Evolutionary conservation across 1,140 invertebrate species (phyloP).

Genomic region (Ericerus pela): DNA sequence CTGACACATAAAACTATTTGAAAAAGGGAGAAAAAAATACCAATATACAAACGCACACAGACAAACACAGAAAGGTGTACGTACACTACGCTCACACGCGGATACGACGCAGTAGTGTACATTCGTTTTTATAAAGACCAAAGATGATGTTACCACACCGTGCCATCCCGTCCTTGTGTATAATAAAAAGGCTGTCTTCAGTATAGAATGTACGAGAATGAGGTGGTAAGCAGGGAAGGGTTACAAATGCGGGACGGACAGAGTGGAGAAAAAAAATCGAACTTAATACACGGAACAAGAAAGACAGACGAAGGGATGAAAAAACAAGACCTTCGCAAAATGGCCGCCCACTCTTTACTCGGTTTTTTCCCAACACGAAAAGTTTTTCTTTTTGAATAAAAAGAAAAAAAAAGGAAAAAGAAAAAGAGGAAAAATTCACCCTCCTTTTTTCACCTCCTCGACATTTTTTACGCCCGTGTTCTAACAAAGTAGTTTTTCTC

Average conservation of each 20-base stretch:
- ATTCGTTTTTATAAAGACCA: neutral
- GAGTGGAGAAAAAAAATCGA: conserved; percentile 17
- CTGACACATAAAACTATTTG: neutral
- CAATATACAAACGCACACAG: neutral
- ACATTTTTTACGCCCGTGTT: too few species aligned
- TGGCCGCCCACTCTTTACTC: conserved; percentile 20
- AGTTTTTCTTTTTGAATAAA: conserved; percentile 18
- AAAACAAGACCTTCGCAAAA: conserved; percentile 22
- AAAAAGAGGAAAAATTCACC: too few species aligned
- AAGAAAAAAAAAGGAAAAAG: too few species aligned
- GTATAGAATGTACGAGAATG: too few species aligned
- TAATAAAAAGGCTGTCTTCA: neutral
- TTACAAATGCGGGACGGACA: neutral
- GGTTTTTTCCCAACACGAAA: conserved; percentile 23
- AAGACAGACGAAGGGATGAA: conserved; percentile 13
- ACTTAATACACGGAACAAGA: conserved; percentile 13
- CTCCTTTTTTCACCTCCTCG: too few species aligned
- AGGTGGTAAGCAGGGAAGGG: neutral
- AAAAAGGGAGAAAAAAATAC: too few species aligned
- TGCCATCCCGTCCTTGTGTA: neutral
- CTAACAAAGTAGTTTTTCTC: too few species aligned
- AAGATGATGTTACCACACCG: conserved; percentile 5
- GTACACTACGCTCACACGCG: conserved; percentile 7
- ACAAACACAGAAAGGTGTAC: conserved; percentile 9
- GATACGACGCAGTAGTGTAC: neutral